Evolutionary conservation across 2,888 invertebrate species (phyloP).

Genomic region (Mantis religiosa): DNA sequence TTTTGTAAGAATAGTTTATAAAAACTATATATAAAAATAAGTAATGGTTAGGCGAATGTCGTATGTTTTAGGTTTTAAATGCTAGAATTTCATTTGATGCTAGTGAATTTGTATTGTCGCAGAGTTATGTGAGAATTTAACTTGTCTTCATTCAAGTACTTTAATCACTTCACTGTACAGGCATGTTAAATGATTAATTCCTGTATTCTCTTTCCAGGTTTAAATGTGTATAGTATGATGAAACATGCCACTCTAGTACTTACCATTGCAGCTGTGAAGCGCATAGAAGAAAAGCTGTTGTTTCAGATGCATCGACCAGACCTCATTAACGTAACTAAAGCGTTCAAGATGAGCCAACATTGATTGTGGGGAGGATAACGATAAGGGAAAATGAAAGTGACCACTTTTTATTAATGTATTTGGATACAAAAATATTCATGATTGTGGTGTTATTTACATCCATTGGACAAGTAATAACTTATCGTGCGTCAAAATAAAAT

Average conservation of each 20-base stretch:
- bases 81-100: no score
- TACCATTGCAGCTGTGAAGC: conserved; percentile 77
- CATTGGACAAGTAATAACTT: background rate
- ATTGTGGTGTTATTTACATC: background rate
- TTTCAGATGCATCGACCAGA: conserved; percentile 60
- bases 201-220: conserved; percentile 42
- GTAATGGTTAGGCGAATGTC: no score
- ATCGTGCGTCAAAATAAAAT: background rate
- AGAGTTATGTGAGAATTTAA: background rate
- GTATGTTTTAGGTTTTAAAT: no score
- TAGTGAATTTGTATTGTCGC: no score
- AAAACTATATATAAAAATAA: no score
- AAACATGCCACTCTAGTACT: conserved; percentile 92
- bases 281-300: conserved; percentile 74
- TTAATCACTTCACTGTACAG: background rate
- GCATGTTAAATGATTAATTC: background rate
- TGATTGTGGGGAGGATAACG: background rate
- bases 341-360: conserved; percentile 8
- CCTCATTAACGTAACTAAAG: conserved; percentile 2
- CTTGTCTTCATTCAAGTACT: background rate
- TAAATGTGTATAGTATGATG: conserved; percentile 95
- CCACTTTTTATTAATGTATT: background rate
- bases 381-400: no score
- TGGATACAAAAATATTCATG: background rate
- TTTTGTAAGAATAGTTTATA: no score